phyloP scores from a whole-genome alignment of 2,113 vertebrate genomes.

The Choloepus hoffmanni region DNA sequence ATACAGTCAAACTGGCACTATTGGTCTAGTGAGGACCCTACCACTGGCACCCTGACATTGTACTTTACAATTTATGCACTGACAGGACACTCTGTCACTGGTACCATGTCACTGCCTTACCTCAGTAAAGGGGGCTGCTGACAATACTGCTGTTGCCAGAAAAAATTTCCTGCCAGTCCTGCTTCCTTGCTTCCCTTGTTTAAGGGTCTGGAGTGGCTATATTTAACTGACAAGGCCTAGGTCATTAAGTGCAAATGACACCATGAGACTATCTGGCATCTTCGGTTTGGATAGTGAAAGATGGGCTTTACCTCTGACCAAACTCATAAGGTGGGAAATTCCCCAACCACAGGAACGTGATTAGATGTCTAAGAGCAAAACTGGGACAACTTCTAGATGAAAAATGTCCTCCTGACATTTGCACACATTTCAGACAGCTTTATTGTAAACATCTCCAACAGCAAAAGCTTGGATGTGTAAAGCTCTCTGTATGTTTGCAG shows the following conservation, averaged over 20 bases:
- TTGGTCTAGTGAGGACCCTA: neutral
- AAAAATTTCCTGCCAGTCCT: neutral
- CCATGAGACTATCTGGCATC: neutral
- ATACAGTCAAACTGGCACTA: too few species aligned
- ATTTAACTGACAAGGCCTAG: neutral
- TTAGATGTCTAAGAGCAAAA: neutral
- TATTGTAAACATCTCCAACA: neutral
- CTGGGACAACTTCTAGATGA: neutral
- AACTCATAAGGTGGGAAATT: neutral
- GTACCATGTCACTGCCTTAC: rapidly evolving
- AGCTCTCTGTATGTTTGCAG: neutral
- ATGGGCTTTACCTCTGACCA: neutral
- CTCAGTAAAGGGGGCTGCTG: neutral
- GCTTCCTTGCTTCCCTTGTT: neutral
- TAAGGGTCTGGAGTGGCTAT: neutral
- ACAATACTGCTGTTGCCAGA: neutral
- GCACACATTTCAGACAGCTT: neutral
- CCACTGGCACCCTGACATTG: neutral
- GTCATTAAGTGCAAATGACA: neutral
- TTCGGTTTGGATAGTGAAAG: neutral
- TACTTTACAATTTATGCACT: neutral
- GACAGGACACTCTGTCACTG: neutral
- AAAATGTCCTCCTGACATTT: neutral
- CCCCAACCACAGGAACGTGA: neutral
- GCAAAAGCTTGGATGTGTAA: neutral